Evolutionary conservation across 2,888 invertebrate species (phyloP), one percentile per base, ranked within the genome.

Genomic region (Ceriagrion tenellum): DNA sequence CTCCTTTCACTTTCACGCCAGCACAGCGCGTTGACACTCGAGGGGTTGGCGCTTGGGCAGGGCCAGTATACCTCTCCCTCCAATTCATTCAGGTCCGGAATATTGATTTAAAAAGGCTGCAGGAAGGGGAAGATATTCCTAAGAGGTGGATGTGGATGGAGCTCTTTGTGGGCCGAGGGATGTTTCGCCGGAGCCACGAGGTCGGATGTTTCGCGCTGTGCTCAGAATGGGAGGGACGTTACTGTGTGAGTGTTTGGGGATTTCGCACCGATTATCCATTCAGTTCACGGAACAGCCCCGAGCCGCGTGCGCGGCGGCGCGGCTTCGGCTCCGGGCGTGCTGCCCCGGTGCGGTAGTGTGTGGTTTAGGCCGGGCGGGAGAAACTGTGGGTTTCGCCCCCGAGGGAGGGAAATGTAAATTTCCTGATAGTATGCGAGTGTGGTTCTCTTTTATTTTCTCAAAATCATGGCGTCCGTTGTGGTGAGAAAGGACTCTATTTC

Each of bases 201-300:
- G 12, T n/a, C 0, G n/a, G 69, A n/a, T 18, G 69, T 26, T 59
- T 59, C 59, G 47, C 47, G 47, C 47, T 47, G 47, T 47, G 47
- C 4, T 8, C 47, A 8, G 47, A 12, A n/a, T 26, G 69, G n/a
- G n/a, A 23, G 23, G n/a, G 69, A n/a, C 6, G 69, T 26, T 69
- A n/a, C 3, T 59, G 47, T 47, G 47, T 59, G 20, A 23, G 59
- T 59, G 59, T 59, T 18, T 20, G 59, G 23, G 59, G 59, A 23
- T 18, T 59, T 59, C 69, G n/a, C 59, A 10, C 59, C 81, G 81
- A 81, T 81, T 81, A 81, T 81, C 81, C 81, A 81, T 81, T 81
- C 81, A 30, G 81, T 81, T 18, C 81, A 81, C 81, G 81, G 81
- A 16, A 81, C 35, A 10, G 81, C 81, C 81, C 26, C 23, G 69